Conservation (phyloP, 2,113 vertebrate genomes). For the Alectura lathami region DNA sequence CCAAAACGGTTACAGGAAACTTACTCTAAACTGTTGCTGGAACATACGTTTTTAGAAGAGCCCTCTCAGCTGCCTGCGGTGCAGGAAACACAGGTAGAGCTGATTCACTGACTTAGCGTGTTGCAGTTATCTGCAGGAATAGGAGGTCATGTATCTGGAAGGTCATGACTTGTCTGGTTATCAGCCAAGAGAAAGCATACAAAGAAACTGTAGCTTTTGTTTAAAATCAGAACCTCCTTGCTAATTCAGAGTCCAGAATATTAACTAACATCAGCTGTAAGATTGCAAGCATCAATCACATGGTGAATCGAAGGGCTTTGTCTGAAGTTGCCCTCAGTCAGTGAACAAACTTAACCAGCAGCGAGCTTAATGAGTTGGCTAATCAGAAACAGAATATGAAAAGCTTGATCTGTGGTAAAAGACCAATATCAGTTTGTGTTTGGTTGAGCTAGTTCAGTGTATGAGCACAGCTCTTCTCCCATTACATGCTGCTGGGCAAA, state of each 20-base stretch:
- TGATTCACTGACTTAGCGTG: not conserved
- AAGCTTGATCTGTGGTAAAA: not conserved
- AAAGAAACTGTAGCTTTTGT: not conserved
- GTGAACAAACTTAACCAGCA: not conserved
- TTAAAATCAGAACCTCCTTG: not conserved
- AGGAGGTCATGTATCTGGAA: not conserved
- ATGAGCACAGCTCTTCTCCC: not conserved
- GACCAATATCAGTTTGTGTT: not conserved
- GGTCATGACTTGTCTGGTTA: not conserved
- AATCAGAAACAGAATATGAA: not conserved
- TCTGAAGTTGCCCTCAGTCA: not conserved
- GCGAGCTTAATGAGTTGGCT: not conserved
- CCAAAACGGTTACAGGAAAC: constrained; percentile 81
- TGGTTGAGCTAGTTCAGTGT: not conserved
- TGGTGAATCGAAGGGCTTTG: not conserved
- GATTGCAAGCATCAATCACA: not conserved
- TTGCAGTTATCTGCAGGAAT: constrained; percentile 9
- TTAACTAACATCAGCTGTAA: not conserved
- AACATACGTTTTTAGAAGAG: constrained; percentile 78
- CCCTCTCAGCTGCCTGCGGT: constrained; percentile 32
- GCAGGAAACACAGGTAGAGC: constrained; percentile 76
- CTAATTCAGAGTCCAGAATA: not conserved
- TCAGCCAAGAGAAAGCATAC: not conserved
- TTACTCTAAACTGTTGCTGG: constrained; percentile 85
- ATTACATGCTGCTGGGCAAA: not conserved